Evolutionary conservation across 2,797 vertebrate genomes (phyloP).

Genomic region (Odontamblyopus lacepedii): DNA sequence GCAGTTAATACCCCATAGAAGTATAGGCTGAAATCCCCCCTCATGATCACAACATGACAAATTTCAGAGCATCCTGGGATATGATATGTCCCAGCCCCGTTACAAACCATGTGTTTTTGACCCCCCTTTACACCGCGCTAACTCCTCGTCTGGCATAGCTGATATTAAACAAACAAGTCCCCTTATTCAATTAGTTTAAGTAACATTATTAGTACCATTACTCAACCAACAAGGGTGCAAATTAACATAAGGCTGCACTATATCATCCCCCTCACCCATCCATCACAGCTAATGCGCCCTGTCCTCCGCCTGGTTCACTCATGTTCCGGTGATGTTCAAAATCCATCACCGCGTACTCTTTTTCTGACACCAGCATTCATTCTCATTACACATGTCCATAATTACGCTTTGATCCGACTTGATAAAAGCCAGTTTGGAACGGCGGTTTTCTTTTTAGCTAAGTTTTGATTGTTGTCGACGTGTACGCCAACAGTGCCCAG

Average conservation of each 20-base stretch:
- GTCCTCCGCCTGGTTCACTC: conserved; percentile 47
- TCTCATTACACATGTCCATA: conserved; percentile 58
- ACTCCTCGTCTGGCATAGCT: not conserved
- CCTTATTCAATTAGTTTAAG: not conserved
- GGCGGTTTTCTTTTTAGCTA: conserved; percentile 38
- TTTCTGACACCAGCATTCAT: conserved; percentile 50
- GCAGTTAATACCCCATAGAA: no score
- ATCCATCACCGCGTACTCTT: conserved; percentile 60
- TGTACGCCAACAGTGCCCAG: conserved; percentile 42
- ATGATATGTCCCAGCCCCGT: no score
- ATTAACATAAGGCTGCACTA: conserved; percentile 21
- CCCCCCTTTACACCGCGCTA: no score
- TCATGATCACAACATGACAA: no score
- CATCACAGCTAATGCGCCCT: conserved; percentile 51
- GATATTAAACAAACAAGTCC: not conserved
- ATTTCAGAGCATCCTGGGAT: no score
- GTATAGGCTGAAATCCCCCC: no score
- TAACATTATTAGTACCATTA: conserved; percentile 16
- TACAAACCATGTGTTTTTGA: no score
- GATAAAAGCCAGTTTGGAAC: conserved; percentile 56
- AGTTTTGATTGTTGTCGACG: conserved; percentile 34
- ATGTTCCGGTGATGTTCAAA: conserved; percentile 56
- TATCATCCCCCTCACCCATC: conserved; percentile 41
- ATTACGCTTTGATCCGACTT: conserved; percentile 56
- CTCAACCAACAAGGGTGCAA: conserved; percentile 20